Base-by-base conservation (phyloP, 2,888 invertebrate species). In the Belgica antarctica region DNA sequence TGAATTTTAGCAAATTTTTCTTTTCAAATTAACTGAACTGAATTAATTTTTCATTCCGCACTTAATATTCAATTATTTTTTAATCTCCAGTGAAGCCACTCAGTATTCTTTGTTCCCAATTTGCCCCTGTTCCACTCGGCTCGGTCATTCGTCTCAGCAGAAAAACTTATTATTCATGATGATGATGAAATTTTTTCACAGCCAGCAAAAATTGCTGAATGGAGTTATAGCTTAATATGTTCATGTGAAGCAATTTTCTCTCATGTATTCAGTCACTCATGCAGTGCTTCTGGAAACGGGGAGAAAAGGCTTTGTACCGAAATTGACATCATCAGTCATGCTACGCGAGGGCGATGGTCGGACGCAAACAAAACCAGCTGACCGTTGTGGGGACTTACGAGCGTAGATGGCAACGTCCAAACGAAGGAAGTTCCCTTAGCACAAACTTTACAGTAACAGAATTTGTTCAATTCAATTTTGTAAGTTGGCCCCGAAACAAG, bases 181-280 rank as follows among this genome's bases (percentile, higher is more conserved):
- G 52, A 52, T 52, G 59, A 59, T 59, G 59, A 59, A 59, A 59
- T 59, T 59, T 59, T 19, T 25, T 27, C 27, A 27, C 12, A 27
- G 22, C 59, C 27, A 59, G 59, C 59, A 59, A 27, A 24, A 59
- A 27, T 25, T 52, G 25, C 59, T 25, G 12, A 24, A 4, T 25
- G 59, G 59, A 25, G 27, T 59, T 25, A 59, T 59, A 27, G 59
- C 59, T 59, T 59, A 59, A 59, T 59, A 59, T 59, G n/a, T 59
- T 59, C 22, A 27, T 27, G 22, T 15, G 52, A 47, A 52, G 52
- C 52, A 22, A 22, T 15, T 52, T 52, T 52, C 24, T 24, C 52
- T 7, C 7, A 34, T n/a, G n/a, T n/a, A n/a, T n/a, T n/a, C n/a
- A n/a, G 41, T 4, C 8, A 7, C 31, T 4, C 31, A 31, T 31